phyloP scores from a whole-genome alignment of 2,797 vertebrate species.

The Perodicticus potto region DNA sequence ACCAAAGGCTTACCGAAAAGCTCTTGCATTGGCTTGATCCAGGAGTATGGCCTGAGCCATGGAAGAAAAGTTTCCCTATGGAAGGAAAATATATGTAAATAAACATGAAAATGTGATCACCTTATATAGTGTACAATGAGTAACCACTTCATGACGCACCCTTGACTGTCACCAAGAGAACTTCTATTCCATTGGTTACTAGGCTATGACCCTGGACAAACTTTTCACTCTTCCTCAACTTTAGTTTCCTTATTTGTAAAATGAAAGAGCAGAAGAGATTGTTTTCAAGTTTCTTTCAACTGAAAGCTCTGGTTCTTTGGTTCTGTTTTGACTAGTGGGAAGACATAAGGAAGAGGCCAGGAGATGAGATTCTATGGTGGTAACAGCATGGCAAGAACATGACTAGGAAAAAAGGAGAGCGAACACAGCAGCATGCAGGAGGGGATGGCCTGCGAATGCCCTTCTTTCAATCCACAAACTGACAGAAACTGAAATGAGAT shows the following conservation, averaged over 20 bases:
- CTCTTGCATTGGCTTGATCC: neutral
- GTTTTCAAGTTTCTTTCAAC: neutral
- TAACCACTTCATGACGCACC: no score
- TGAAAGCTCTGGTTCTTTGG: neutral
- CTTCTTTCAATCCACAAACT: neutral
- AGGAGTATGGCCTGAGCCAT: constrained; percentile 26
- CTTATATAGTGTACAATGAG: no score
- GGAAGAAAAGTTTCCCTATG: constrained; percentile 36
- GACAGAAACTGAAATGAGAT: neutral
- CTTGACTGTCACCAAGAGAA: neutral
- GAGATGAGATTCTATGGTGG: neutral
- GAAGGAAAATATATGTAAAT: neutral
- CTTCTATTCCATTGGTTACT: neutral
- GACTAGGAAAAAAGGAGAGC: neutral
- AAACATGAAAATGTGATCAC: neutral
- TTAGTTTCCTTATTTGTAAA: neutral
- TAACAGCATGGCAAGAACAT: neutral
- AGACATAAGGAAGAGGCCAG: neutral
- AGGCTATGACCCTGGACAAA: neutral
- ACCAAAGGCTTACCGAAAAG: constrained; percentile 26
- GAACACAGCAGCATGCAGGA: fast-evolving
- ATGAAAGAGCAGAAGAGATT: neutral
- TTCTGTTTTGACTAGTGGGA: neutral
- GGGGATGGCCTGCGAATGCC: neutral
- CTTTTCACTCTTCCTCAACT: neutral